Evolutionary conservation across 1,140 invertebrate species (phyloP).

Genomic region (Rhyzopertha dominica): DNA sequence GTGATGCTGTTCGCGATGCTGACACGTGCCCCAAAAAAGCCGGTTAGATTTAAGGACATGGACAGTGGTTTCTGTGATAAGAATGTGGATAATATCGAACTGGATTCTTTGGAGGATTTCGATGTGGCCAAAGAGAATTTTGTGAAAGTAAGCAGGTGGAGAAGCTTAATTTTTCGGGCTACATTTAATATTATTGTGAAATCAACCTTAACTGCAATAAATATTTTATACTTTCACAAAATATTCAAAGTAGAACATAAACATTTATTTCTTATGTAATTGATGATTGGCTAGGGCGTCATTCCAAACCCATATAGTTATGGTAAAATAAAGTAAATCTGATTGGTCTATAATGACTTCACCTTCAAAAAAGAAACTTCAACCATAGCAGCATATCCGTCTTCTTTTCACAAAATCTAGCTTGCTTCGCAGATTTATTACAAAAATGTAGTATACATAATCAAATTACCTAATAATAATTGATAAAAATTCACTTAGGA

Average conservation of each 20-base stretch:
- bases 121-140: slow-evolving; percentile 17
- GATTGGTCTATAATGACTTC: too few species aligned
- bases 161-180: too few species aligned
- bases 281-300: neutral
- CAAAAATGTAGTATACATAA: too few species aligned
- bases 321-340: too few species aligned
- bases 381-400: too few species aligned
- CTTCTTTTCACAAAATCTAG: too few species aligned
- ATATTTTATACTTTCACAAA: neutral
- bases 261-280: neutral
- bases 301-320: too few species aligned
- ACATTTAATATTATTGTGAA: slow-evolving; percentile 8
- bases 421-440: too few species aligned
- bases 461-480: too few species aligned
- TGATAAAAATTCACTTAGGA: too few species aligned
- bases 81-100: slow-evolving; percentile 31
- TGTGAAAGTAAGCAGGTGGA: neutral
- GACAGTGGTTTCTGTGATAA: slow-evolving; percentile 27
- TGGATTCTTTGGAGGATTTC: slow-evolving; percentile 39
- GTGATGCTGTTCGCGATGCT: slow-evolving; percentile 22
- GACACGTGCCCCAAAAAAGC: slow-evolving; percentile 28
- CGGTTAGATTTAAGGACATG: slow-evolving; percentile 26
- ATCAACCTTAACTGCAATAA: slow-evolving; percentile 5
- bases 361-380: too few species aligned
- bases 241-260: neutral